phyloP scores from a whole-genome alignment of 2,113 vertebrate species.

The Microtus pennsylvanicus region DNA sequence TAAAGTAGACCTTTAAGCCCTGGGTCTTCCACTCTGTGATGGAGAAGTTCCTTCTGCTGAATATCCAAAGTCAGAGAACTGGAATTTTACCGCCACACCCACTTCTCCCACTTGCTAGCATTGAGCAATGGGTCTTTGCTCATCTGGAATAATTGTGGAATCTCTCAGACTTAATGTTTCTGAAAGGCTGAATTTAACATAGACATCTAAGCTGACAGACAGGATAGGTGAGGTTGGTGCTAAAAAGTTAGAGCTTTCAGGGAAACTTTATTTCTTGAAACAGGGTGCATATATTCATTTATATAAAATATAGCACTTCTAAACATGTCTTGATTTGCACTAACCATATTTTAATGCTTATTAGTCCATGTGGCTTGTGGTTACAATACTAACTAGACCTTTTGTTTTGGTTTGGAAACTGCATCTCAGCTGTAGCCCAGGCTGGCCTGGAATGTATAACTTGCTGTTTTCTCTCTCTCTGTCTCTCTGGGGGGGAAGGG shows the following conservation, averaged over 20 bases:
- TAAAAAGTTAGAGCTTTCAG: not conserved
- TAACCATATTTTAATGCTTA: not conserved
- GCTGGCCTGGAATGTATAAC: not conserved
- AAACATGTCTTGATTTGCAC: not conserved
- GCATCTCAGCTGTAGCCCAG: not conserved
- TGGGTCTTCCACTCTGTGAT: not conserved
- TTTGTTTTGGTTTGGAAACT: not conserved
- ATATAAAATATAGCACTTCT: not conserved
- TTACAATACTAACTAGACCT: not conserved
- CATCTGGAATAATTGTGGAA: slow-evolving; percentile 59
- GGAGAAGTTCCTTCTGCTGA: not conserved
- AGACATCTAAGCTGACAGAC: slow-evolving; percentile 22
- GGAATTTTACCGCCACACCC: slow-evolving; percentile 68
- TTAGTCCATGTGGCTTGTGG: not conserved
- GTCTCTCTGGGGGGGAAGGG: too few species aligned
- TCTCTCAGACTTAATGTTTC: slow-evolving; percentile 49
- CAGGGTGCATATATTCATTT: not conserved
- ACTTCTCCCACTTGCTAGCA: slow-evolving; percentile 52
- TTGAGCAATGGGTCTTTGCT: slow-evolving; percentile 61
- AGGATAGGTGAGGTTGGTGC: not conserved
- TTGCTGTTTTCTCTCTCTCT: too few species aligned
- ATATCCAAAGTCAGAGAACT: slow-evolving; percentile 60
- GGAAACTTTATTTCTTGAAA: not conserved
- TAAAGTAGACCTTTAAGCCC: not conserved
- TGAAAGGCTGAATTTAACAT: slow-evolving; percentile 46